phyloP scores from a whole-genome alignment of 2,113 vertebrate species.

The Ceyx melanurus region DNA sequence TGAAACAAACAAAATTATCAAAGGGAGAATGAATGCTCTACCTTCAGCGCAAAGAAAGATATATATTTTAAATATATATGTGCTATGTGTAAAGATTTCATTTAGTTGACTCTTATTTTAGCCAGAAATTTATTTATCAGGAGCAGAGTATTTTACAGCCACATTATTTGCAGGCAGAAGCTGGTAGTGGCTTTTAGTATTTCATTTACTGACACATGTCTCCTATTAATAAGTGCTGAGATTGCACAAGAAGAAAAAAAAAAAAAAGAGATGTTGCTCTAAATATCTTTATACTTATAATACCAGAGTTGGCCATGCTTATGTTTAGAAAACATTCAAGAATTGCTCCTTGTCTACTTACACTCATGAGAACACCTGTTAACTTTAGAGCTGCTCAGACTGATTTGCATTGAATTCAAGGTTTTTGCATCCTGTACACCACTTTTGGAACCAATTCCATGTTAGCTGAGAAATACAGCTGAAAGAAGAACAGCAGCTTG shows the following conservation, averaged over 20 bases:
- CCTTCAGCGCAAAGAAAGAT: constrained; percentile 8
- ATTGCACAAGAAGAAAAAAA: constrained; percentile 55
- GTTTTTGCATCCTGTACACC: constrained; percentile 76
- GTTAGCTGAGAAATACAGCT: constrained; percentile 81
- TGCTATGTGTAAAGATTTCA: constrained; percentile 27
- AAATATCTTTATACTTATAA: constrained; percentile 69
- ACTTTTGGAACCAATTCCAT: constrained; percentile 79
- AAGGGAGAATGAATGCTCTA: constrained; percentile 40
- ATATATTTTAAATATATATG: constrained; percentile 60
- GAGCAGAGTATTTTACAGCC: constrained; percentile 40
- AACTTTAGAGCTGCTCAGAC: constrained; percentile 70
- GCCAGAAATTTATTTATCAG: constrained; percentile 54
- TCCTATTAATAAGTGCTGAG: constrained; percentile 74
- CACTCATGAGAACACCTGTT: constrained; percentile 84
- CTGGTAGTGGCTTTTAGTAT: constrained; percentile 10
- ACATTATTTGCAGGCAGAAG: constrained; percentile 42
- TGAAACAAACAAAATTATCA: constrained; percentile 50
- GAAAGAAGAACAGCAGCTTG: constrained; percentile 76
- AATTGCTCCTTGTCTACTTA: constrained; percentile 80
- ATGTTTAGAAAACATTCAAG: constrained; percentile 81
- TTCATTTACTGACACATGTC: constrained; percentile 54
- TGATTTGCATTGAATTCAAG: constrained; percentile 80
- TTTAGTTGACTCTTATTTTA: constrained; percentile 36
- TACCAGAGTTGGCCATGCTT: constrained; percentile 73
- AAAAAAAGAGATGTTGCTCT: constrained; percentile 49